Percentiles rank a stretch among this genome's conserved stretches.
Conservation (phyloP, 64 coral and sea anemone species). For the Pocillopora verrucosa region DNA sequence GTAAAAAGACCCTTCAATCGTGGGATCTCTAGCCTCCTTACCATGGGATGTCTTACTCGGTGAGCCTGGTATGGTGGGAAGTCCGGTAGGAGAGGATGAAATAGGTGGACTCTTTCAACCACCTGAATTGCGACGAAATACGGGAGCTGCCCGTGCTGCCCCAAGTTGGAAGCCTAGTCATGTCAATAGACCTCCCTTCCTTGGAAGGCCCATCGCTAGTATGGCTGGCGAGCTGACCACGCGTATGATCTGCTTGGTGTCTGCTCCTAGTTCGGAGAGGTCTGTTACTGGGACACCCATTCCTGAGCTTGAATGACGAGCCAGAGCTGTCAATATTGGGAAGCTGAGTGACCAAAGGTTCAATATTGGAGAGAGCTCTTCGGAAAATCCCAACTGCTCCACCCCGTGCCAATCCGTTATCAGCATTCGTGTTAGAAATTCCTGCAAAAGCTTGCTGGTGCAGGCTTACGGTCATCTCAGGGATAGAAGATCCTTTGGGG, state of each 20-base stretch:
- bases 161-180: slow-evolving; percentile 56
- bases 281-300: slow-evolving; percentile 42
- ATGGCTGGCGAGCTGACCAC: slow-evolving; percentile 88
- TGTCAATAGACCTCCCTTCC: slow-evolving; percentile 65
- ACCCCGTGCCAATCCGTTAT: not conserved
- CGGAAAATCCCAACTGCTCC: slow-evolving; percentile 53
- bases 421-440: not conserved
- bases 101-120: not conserved
- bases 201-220: slow-evolving; percentile 69
- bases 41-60: slow-evolving; percentile 71
- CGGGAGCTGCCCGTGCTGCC: not conserved
- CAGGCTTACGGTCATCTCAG: not conserved
- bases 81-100: slow-evolving; percentile 57
- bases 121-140: slow-evolving; percentile 39
- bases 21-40: slow-evolving; percentile 2
- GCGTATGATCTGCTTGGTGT: slow-evolving; percentile 78
- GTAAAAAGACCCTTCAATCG: slow-evolving; percentile 68
- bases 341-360: slow-evolving; percentile 41
- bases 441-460: not conserved
- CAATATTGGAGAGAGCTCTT: slow-evolving; percentile 73
- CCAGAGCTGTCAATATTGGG: slow-evolving; percentile 70
- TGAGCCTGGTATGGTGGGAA: slow-evolving; percentile 87
- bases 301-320: slow-evolving; percentile 56
- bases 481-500: not conserved
- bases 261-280: slow-evolving; percentile 28